Base-by-base conservation (phyloP, 2,113 vertebrate species). In the Scophthalmus maximus region DNA sequence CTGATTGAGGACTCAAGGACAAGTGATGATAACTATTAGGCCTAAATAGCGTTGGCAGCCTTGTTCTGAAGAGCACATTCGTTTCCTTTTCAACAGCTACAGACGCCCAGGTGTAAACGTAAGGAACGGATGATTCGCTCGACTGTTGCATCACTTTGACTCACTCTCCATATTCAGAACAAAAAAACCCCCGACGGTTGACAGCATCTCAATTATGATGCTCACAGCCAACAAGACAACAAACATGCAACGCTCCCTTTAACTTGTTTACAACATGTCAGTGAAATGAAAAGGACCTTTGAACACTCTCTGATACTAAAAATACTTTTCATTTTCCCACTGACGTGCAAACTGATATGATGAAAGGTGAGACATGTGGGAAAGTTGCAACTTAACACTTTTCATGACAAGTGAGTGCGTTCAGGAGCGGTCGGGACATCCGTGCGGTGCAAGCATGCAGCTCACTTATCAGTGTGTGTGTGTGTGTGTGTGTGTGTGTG, bases 141-240 rank as follows among this genome's bases (percentile, higher is more conserved):
- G 26, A 72, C 14, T 50, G 44, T 62, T 49, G 42, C 27, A 78
- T 73, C 30, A 62, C 55, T 60, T 32, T 82, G 67, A 81, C 67
- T 71, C 57, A 78, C 49, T 78, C 58, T 59, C 14, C 61, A 67
- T 59, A 55, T 57, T 66, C 17, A 36, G 29, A 8, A 44, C 11
- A 14, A 64, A 74, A 62, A 78, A 84, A 83, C 38, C n/a, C n/a
- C n/a, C 22, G 14, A 34, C 25, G 55, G 72, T 76, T 79, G 58
- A 38, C 25, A 40, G 44, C 8, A 0, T 46, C 46, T 69, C 44
- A 55, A 40, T 30, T 64, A 44, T 10, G 62, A 34, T 30, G 56
- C 44, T 50, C 65, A 74, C 34, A 71, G 20, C 69, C 53, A 50
- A 53, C 40, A 59, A 74, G 40, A 76, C 20, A 44, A 55, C 29